These are phyloP conservation scores for Sternarchorhynchus goeldii DNA, from an alignment of 2,797 vertebrate genomes.

Conservation along the genomic window DNA sequence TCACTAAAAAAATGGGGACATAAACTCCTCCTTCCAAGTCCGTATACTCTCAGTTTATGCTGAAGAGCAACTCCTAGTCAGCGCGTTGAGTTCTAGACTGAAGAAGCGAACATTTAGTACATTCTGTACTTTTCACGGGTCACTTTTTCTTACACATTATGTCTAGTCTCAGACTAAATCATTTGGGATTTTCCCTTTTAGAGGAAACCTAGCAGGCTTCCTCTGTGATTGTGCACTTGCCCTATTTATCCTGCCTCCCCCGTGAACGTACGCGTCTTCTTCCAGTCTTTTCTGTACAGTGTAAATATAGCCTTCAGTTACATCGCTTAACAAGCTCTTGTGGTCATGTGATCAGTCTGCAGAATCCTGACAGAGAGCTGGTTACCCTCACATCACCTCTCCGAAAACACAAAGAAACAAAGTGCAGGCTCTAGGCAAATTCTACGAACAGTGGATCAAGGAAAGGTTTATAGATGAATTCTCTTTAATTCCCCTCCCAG, in stretches of 20 bases:
- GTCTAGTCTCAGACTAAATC: not conserved
- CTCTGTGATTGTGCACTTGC: too few relatives aligned
- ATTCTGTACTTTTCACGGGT: too few relatives aligned
- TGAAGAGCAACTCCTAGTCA: too few relatives aligned
- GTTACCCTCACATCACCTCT: constrained; percentile 2
- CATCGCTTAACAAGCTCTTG: not conserved
- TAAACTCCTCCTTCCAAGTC: not conserved
- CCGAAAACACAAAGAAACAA: constrained; percentile 12
- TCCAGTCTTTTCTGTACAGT: not conserved
- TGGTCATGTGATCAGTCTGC: not conserved
- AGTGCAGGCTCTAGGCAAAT: constrained; percentile 24
- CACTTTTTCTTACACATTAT: not conserved
- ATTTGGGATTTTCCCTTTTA: not conserved
- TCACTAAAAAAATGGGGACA: not conserved
- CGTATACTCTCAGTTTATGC: not conserved
- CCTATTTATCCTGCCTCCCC: too few relatives aligned
- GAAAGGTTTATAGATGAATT: constrained; percentile 8
- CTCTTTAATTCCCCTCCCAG: constrained; percentile 22
- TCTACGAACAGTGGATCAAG: constrained; percentile 8
- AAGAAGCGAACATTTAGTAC: too few relatives aligned
- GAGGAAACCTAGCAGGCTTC: not conserved
- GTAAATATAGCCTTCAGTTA: not conserved
- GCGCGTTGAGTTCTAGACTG: too few relatives aligned
- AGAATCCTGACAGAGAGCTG: not conserved
- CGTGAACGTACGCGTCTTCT: too few relatives aligned